Conservation (phyloP, 2,113 vertebrate genomes). For the Chamaetylas fuelleborni region DNA sequence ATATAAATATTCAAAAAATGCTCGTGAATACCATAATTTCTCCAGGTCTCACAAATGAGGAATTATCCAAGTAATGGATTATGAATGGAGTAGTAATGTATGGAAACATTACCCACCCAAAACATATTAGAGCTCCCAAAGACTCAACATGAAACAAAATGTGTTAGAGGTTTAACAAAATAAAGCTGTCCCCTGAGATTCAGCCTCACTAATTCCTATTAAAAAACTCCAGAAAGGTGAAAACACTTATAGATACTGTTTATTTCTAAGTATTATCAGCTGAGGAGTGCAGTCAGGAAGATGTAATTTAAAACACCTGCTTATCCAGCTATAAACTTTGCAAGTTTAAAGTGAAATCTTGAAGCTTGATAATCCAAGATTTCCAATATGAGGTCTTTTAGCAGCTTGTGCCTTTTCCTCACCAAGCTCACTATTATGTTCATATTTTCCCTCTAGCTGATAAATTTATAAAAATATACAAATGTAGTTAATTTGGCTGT, state of each 20-base stretch:
- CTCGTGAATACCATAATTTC: conserved; percentile 52
- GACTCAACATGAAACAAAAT: conserved; percentile 45
- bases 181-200: conserved; percentile 6
- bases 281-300: background rate
- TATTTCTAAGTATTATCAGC: background rate
- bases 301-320: background rate
- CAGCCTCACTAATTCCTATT: background rate
- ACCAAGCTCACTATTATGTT: background rate
- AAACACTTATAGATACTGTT: background rate
- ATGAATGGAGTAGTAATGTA: conserved; percentile 50
- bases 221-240: background rate
- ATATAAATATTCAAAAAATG: conserved; percentile 66
- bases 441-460: background rate
- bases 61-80: conserved; percentile 70
- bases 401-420: background rate
- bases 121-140: conserved; percentile 34
- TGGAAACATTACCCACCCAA: conserved; percentile 47
- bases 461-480: fast-evolving
- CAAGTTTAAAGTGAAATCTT: background rate
- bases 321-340: background rate
- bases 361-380: background rate
- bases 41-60: conserved; percentile 58
- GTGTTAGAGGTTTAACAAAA: conserved; percentile 21
- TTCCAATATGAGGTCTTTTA: background rate
- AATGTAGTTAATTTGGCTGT: background rate